phyloP scores from a whole-genome alignment of 2,888 invertebrate genomes.

The Nomada ruficornis region DNA sequence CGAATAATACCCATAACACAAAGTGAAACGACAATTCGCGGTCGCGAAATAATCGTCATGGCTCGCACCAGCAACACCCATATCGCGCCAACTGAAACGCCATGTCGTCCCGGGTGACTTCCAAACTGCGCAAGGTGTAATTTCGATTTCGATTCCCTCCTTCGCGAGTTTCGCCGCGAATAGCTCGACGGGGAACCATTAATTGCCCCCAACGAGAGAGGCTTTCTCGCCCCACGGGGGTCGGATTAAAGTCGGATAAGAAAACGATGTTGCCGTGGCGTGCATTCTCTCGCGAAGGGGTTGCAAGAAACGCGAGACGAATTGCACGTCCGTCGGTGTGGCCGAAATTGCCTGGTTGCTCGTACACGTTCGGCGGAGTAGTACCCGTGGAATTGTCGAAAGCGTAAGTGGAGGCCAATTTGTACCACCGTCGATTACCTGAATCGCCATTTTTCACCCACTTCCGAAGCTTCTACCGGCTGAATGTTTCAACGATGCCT shows the following conservation, averaged over 20 bases:
- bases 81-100: background rate
- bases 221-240: background rate
- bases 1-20: no score
- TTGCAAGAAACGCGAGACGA: conserved; percentile 30
- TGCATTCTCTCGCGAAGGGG: background rate
- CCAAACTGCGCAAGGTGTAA: background rate
- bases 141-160: background rate
- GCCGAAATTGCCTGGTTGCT: conserved; percentile 49
- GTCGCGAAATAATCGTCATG: no score
- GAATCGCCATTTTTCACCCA: conserved; percentile 54
- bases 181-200: background rate
- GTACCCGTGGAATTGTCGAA: conserved; percentile 51
- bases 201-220: background rate
- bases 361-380: conserved; percentile 40
- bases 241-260: conserved; percentile 11
- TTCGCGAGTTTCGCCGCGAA: background rate
- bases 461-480: conserved; percentile 39
- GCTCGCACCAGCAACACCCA: no score
- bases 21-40: no score
- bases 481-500: conserved; percentile 56
- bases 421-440: conserved; percentile 50
- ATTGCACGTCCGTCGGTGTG: conserved; percentile 32
- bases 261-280: background rate
- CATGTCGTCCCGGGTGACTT: background rate
- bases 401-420: conserved; percentile 64